Percentiles rank a stretch among this genome's conserved stretches.
Conservation (phyloP, 2,888 invertebrate genomes). For the Netelia virgata region DNA sequence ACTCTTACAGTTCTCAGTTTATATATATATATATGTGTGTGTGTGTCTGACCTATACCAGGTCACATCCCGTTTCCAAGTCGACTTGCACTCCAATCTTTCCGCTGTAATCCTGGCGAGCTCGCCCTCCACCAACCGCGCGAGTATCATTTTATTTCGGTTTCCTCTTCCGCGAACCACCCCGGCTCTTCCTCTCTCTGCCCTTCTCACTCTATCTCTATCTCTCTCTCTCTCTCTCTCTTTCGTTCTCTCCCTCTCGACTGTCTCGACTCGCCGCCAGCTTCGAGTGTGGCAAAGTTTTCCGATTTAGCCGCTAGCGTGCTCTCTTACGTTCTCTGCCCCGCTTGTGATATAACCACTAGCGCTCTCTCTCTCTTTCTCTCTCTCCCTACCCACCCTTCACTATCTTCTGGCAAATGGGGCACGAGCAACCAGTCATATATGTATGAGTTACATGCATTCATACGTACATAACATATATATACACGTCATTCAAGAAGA, state of each 20-base stretch:
- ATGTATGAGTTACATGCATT: too few species aligned
- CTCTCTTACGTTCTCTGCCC: constrained; percentile 14
- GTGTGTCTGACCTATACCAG: constrained; percentile 3
- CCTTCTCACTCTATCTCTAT: constrained; percentile 33
- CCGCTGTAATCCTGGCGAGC: constrained; percentile 68
- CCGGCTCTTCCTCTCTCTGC: constrained; percentile 39
- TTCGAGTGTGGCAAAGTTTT: constrained; percentile 69
- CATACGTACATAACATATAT: too few species aligned
- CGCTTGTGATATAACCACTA: constrained; percentile 24
- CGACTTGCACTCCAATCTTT: constrained; percentile 68
- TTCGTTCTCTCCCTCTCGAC: constrained; percentile 21
- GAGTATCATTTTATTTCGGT: constrained; percentile 75
- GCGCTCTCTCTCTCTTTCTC: not conserved
- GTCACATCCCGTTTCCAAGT: constrained; percentile 44
- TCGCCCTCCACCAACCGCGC: constrained; percentile 46
- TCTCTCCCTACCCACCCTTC: not conserved
- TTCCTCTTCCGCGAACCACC: constrained; percentile 42
- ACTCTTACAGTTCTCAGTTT: constrained; percentile 6
- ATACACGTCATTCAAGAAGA: too few species aligned
- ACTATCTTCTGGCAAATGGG: too few species aligned
- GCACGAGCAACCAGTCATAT: too few species aligned
- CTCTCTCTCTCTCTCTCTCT: constrained; percentile 38
- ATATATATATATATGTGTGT: not conserved
- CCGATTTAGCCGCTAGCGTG: constrained; percentile 63
- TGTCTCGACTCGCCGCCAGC: constrained; percentile 55